Evolutionary conservation across 2,113 vertebrate species (phyloP).

Genomic region (Cyphomyrus plagiostoma): DNA sequence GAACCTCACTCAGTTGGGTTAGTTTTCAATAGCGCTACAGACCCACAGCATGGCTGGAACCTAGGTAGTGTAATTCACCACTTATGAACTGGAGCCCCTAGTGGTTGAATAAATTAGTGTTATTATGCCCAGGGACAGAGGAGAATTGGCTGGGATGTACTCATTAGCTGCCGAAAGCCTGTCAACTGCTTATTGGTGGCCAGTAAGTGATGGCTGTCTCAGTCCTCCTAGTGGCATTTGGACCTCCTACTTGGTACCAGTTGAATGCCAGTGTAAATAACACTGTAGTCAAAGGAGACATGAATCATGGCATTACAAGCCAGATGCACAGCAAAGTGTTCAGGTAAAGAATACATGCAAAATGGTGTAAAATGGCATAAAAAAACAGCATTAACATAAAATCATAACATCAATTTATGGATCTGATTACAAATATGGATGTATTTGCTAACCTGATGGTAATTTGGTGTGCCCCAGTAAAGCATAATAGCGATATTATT

Average conservation of each 20-base stretch:
- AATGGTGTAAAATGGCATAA: not conserved
- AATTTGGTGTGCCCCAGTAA: not conserved
- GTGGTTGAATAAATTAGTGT: not conserved
- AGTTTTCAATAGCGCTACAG: not conserved
- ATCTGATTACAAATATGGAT: not conserved
- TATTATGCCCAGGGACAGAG: not conserved
- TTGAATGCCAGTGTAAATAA: not conserved
- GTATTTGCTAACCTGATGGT: not conserved
- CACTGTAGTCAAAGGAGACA: not conserved
- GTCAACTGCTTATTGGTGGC: not conserved
- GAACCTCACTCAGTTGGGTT: not conserved
- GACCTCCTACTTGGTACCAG: not conserved
- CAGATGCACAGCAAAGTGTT: not conserved
- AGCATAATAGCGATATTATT: not conserved
- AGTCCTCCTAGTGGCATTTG: not conserved
- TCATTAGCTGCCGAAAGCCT: not conserved
- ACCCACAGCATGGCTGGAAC: not conserved
- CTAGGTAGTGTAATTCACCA: not conserved
- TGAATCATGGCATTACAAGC: not conserved
- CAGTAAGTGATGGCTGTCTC: not conserved
- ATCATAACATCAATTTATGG: not conserved
- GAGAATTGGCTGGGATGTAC: not conserved
- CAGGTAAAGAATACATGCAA: not conserved
- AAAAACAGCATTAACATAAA: not conserved
- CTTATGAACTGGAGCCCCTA: not conserved